Evolutionary conservation across 2,113 vertebrate genomes (phyloP).

Genomic region (Leucosticte australis): DNA sequence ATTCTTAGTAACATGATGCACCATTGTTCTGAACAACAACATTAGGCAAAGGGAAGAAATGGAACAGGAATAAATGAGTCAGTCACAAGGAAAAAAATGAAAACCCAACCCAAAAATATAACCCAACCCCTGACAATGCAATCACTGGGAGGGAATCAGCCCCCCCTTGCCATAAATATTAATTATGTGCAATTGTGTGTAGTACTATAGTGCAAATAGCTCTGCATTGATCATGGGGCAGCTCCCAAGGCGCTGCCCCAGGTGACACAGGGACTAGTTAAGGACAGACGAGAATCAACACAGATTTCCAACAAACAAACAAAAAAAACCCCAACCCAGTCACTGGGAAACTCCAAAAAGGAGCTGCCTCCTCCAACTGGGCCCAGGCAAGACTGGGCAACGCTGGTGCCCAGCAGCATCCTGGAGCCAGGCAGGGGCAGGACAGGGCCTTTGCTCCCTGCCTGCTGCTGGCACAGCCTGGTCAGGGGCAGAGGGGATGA

Average conservation of each 20-base stretch:
- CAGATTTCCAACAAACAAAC: neutral
- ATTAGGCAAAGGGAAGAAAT: neutral
- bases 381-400: neutral
- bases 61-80: slow-evolving; percentile 18
- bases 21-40: neutral
- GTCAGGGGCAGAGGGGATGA: neutral
- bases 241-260: neutral
- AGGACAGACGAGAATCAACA: slow-evolving; percentile 36
- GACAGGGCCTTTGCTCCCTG: neutral
- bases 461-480: neutral
- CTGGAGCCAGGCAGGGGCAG: neutral
- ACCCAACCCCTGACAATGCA: slow-evolving; percentile 18
- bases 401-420: neutral
- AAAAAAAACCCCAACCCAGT: neutral
- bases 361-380: neutral
- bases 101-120: slow-evolving; percentile 24
- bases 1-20: slow-evolving; percentile 56
- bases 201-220: slow-evolving; percentile 64
- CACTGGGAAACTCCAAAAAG: neutral
- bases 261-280: slow-evolving; percentile 45
- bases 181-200: slow-evolving; percentile 61
- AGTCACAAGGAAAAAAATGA: slow-evolving; percentile 15
- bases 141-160: neutral
- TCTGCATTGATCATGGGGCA: slow-evolving; percentile 15
- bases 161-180: slow-evolving; percentile 3